Percentiles rank a stretch among this genome's conserved stretches.
Conservation (phyloP, 2,888 invertebrate genomes). For the Poecilus cupreus region DNA sequence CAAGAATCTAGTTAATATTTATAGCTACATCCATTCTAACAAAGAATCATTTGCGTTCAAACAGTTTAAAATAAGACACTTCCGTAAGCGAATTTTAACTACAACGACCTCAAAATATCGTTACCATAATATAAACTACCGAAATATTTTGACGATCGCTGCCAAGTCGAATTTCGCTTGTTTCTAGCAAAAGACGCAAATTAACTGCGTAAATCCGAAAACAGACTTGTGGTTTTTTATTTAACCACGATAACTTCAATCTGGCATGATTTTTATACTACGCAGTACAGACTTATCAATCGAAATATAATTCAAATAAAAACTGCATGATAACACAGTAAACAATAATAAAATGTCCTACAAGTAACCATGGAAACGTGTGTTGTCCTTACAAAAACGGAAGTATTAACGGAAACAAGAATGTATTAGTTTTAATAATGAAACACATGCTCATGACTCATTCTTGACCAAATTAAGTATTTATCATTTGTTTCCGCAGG, state of each 20-base stretch:
- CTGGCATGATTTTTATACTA: neutral
- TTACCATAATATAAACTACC: neutral
- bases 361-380: conserved; percentile 19
- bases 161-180: conserved; percentile 10
- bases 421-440: conserved; percentile 38
- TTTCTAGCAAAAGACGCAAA: conserved; percentile 42
- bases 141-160: conserved; percentile 4
- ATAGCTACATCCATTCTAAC: conserved; percentile 10
- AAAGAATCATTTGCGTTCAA: neutral
- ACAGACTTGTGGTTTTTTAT: conserved; percentile 26
- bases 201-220: conserved; percentile 20
- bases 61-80: conserved; percentile 6
- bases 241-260: neutral
- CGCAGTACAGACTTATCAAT: conserved; percentile 20
- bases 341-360: conserved; percentile 11
- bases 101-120: conserved; percentile 4
- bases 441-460: conserved; percentile 33
- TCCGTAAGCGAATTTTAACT: conserved; percentile 26
- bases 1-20: too few relatives aligned
- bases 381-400: conserved; percentile 48
- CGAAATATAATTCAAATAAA: neutral
- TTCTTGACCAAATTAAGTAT: neutral
- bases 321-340: neutral
- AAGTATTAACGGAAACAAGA: conserved; percentile 34
- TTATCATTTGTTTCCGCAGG: conserved; percentile 16